A percentile compares a stretch with the other conserved stretches of the same genome.
phyloP scores from a whole-genome alignment of 2,113 vertebrate genomes.

The Hippopotamus amphibius region DNA sequence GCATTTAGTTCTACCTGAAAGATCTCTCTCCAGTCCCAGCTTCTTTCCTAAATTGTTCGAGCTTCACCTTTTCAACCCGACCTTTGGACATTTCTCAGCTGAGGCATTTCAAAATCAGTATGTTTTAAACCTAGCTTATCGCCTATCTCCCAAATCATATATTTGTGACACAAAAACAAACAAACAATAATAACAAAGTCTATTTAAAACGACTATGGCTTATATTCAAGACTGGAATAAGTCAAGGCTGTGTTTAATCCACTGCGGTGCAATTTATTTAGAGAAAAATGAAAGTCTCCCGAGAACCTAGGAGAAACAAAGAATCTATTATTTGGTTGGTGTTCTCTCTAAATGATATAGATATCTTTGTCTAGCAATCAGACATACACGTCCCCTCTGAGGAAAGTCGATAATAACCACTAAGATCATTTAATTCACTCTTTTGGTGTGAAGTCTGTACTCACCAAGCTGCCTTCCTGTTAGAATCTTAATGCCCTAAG shows the following conservation, averaged over 20 bases:
- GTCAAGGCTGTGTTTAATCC: not conserved
- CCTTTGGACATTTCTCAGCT: not conserved
- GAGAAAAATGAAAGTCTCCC: conserved; percentile 51
- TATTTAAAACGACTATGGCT: not conserved
- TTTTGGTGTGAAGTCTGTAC: conserved; percentile 26
- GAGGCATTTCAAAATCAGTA: not conserved
- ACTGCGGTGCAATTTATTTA: not conserved
- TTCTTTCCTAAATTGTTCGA: conserved; percentile 43
- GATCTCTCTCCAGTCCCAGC: not conserved
- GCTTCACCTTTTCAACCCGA: conserved; percentile 9
- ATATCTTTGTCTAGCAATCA: not conserved
- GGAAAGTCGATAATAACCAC: not conserved
- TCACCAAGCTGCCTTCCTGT: conserved; percentile 31
- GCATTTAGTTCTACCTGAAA: not conserved
- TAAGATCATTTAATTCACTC: not conserved
- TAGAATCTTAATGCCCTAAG: conserved; percentile 21
- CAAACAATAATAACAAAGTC: not conserved
- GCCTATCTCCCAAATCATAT: not conserved
- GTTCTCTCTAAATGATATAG: not conserved
- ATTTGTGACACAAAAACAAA: conserved; percentile 27
- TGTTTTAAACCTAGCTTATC: conserved; percentile 35
- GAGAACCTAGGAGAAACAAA: conserved; percentile 40
- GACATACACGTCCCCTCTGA: not conserved
- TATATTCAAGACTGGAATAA: not conserved
- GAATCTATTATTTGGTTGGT: not conserved